Conservation (phyloP, 1,140 invertebrate genomes). For the Brachionus koreanus region DNA sequence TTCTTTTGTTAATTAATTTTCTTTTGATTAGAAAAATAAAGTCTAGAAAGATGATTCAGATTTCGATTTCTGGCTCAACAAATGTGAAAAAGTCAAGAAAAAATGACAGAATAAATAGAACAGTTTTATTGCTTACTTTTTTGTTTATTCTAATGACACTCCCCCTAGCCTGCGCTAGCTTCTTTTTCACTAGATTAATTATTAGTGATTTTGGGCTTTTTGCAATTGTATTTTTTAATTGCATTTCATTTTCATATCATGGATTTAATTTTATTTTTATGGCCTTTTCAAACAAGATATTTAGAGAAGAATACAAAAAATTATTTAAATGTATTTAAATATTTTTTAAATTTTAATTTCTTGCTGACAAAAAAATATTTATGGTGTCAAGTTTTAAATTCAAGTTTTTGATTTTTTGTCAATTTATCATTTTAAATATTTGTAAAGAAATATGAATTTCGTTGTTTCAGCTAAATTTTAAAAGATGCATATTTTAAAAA, state of each 20-base stretch:
- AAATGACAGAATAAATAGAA: slow-evolving; percentile 12
- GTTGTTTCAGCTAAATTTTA: no score
- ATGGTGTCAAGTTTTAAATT: neutral
- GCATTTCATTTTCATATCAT: slow-evolving; percentile 43
- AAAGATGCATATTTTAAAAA: no score
- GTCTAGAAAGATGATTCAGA: neutral
- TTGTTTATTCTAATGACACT: slow-evolving; percentile 16
- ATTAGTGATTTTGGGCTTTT: neutral
- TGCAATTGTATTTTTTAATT: slow-evolving; percentile 6
- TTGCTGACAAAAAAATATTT: neutral
- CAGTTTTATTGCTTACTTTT: neutral
- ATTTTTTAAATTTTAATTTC: neutral
- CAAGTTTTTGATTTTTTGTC: no score
- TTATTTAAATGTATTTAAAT: neutral
- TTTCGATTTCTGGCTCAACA: neutral
- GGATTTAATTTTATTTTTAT: slow-evolving; percentile 31
- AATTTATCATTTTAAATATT: no score
- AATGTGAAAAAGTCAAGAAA: neutral
- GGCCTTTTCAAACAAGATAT: slow-evolving; percentile 27
- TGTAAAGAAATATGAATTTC: no score
- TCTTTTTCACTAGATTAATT: slow-evolving; percentile 30
- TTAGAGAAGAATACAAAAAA: slow-evolving; percentile 15
- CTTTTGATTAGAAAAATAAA: neutral
- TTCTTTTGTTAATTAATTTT: neutral
- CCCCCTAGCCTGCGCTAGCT: slow-evolving; percentile 7